Base-by-base conservation (phyloP, 2,113 vertebrate species). In the Aspidoscelis tigris region DNA sequence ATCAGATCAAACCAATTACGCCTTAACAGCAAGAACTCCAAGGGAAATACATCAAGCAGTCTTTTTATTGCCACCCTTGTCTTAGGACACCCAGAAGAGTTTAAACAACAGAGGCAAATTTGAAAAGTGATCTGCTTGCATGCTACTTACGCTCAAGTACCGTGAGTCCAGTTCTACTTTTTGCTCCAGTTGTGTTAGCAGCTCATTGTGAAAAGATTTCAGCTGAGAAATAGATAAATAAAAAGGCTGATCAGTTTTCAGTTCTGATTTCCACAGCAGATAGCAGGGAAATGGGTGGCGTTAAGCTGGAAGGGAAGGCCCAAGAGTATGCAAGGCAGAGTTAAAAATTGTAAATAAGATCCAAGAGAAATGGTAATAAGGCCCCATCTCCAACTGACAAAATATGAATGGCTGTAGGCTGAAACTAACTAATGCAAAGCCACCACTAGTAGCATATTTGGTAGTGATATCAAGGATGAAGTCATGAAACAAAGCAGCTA, bases 141-240 rank as follows among this genome's bases (percentile, higher is more conserved):
- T 21, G 55, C 22, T 61, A 96, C 98, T 98, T 95, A 99, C 98
- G 26, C 98, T 99, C 85, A 99, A 95, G 93, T 99, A 99, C 66
- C 98, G 96, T 0, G 98, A 97, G 66, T 99, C 99, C 96, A 99
- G 91, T 91, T 99, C 98, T 77, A 99, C 98, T 95, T 99, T 99
- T 97, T 99, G 99, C 94, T 99, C 99, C 95, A 99, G 95, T 93
- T 99, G 98, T 0, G 96, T 98, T 71, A 99, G 97, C 73, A 99
- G 95, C 93, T 99, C 99, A 2, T 98, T 98, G 95, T 99, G 99
- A 86, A 99, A 99, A 7, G 98, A 99, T 93, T 99, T 99, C 77
- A 99, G 96, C 99, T 99, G 95, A 6, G 82, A 84, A 73, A 41
- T 26, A 75, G 77, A 88, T 84, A 71, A 89, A 89, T 41, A 11